Percentiles rank a stretch among this genome's conserved stretches.
Conservation (phyloP, 2,113 vertebrate species). For the Tenebrosternarchus preto region DNA sequence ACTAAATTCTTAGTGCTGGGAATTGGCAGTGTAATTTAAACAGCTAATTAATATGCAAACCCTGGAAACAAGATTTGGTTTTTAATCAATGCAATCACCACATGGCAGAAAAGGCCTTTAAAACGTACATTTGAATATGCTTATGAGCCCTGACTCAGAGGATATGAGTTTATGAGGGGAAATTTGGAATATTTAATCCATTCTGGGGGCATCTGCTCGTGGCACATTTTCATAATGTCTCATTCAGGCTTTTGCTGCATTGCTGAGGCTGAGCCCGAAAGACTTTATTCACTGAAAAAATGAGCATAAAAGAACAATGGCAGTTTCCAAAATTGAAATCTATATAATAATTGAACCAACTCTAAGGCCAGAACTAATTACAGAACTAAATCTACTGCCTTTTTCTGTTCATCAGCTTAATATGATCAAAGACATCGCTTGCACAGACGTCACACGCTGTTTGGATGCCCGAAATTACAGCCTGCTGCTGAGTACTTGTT, state of each 20-base stretch:
- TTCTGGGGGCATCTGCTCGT: constrained; percentile 48
- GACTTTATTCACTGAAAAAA: constrained; percentile 38
- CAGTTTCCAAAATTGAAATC: constrained; percentile 40
- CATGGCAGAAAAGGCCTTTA: constrained; percentile 55
- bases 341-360: constrained; percentile 50
- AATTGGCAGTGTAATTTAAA: constrained; percentile 61
- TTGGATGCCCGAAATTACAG: constrained; percentile 36
- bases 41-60: constrained; percentile 64
- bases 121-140: constrained; percentile 59
- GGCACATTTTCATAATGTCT: constrained; percentile 55
- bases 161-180: constrained; percentile 44
- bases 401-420: constrained; percentile 49
- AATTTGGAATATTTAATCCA: constrained; percentile 56
- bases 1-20: constrained; percentile 63
- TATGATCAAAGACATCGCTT: constrained; percentile 41
- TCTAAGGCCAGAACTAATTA: constrained; percentile 50
- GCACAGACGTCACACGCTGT: constrained; percentile 34
- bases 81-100: constrained; percentile 56
- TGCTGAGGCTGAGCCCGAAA: constrained; percentile 15
- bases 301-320: constrained; percentile 31
- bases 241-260: constrained; percentile 46
- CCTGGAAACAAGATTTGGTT: constrained; percentile 61
- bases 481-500: constrained; percentile 22
- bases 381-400: constrained; percentile 22
- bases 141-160: constrained; percentile 56